These are phyloP conservation scores for Campoletis sonorensis DNA, from an alignment of 1,140 invertebrate species.

Conservation along the genomic window DNA sequence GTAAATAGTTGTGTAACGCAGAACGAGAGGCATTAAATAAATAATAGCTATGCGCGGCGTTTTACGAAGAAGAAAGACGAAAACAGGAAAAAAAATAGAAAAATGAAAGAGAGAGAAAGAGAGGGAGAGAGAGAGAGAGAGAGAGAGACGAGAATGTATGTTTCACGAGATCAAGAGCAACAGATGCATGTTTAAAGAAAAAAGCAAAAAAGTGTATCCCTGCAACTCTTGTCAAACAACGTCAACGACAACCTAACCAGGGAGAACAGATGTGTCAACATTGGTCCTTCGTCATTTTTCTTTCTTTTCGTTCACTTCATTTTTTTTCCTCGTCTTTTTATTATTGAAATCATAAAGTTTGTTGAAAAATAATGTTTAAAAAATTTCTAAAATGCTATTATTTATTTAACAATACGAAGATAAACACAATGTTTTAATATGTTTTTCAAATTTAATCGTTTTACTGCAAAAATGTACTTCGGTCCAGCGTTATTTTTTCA, in stretches of 20 bases:
- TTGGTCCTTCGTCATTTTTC: slow-evolving; percentile 50
- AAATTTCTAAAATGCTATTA: not conserved
- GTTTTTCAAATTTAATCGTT: too few relatives aligned
- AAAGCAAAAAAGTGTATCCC: not conserved
- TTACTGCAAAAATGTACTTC: too few relatives aligned
- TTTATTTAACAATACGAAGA: too few relatives aligned
- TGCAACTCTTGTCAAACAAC: slow-evolving; percentile 37
- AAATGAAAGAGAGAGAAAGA: not conserved
- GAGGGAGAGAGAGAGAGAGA: slow-evolving; percentile 17
- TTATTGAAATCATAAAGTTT: not conserved
- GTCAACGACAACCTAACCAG: slow-evolving; percentile 44
- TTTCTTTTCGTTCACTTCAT: slow-evolving; percentile 37
- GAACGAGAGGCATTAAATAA: slow-evolving; percentile 71
- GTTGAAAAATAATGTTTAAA: not conserved
- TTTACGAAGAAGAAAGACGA: slow-evolving; percentile 48
- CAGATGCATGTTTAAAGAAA: slow-evolving; percentile 16
- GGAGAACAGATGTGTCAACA: slow-evolving; percentile 68
- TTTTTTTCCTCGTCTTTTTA: not conserved
- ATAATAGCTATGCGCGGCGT: slow-evolving; percentile 64
- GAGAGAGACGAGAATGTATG: slow-evolving; percentile 32
- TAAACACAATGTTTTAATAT: too few relatives aligned
- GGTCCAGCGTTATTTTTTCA: too few relatives aligned
- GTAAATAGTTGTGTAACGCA: slow-evolving; percentile 72
- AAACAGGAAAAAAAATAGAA: not conserved
- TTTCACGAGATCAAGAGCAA: slow-evolving; percentile 17